These are phyloP conservation scores for Scylla paramamosain DNA, from an alignment of 1,140 invertebrate genomes.

Conservation along the genomic window DNA sequence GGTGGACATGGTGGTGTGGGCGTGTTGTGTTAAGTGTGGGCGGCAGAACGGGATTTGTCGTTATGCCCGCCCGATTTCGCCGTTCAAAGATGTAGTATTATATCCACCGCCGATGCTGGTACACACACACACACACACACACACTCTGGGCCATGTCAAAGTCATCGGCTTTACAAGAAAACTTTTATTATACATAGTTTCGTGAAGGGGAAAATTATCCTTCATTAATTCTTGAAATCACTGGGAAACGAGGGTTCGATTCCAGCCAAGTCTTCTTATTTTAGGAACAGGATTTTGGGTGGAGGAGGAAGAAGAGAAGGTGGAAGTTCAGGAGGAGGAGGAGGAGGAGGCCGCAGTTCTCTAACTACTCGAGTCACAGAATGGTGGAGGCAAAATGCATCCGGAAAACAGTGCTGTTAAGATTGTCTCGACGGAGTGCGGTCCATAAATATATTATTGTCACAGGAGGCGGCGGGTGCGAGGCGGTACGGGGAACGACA, in stretches of 20 bases:
- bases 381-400: conserved; percentile 41
- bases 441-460: conserved; percentile 68
- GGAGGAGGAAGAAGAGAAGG: neutral
- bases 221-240: neutral
- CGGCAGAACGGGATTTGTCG: neutral
- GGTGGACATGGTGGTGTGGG: neutral
- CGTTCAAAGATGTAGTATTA: neutral
- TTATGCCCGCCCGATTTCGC: neutral
- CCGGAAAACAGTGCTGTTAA: conserved; percentile 47
- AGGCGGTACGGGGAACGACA: neutral
- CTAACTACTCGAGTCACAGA: neutral
- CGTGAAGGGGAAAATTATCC: neutral
- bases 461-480: conserved; percentile 25
- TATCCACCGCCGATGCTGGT: conserved; percentile 6
- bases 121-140: conserved; percentile 32
- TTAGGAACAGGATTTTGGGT: neutral
- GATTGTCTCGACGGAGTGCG: conserved; percentile 3
- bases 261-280: neutral
- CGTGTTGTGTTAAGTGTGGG: neutral
- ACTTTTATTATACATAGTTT: too few relatives aligned
- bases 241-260: neutral
- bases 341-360: neutral
- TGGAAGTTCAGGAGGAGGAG: neutral
- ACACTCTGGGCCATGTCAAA: too few relatives aligned
- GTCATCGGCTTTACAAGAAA: too few relatives aligned